Evolutionary conservation across 2,888 invertebrate genomes (phyloP), one percentile per base, ranked within the genome.

Genomic region (Heteromurus nitidus): DNA sequence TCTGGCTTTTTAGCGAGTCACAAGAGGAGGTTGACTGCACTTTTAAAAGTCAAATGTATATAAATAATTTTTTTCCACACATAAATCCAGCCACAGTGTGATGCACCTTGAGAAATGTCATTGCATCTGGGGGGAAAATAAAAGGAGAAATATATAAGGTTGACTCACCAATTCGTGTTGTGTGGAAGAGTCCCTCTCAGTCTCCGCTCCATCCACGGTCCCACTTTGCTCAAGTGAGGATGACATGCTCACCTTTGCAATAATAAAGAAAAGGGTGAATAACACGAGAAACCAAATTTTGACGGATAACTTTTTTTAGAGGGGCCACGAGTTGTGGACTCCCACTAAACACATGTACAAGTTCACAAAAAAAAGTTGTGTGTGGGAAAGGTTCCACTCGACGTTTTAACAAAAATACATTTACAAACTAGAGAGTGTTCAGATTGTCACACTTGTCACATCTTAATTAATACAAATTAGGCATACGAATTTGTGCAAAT

Each of bases 181-280:
- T 50, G 83, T 86, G 68, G 77, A 75, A 50, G 75, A 36, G 36
- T 85, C 85, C 82, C 62, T 80, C 55, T 85, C 86, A 64, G 74
- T 64, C 28, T 82, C 85, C 44, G 18, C 80, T 42, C 60, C 65
- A 82, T 74, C 65, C 31, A 70, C 82, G 82, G 70, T 73, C 82
- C 55, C 75, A 53, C 70, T 75, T 73, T 85, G 83, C 73, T 75
- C 74, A 70, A 69, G 75, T 74, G 84, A 84, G 79, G 84, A 79
- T 62, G 82, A 82, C 86, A 87, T 86, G 82, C 84, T 85, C 82
- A 85, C 85, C 83, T 84, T 83, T 64, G 69, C 73, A 82, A 82
- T 58, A 55, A 84, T 20, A 84, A 84, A 84, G 68, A 84, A 65
- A 81, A 84, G 20, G 22, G 70, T 75, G 36, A 80, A 80, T 20